Evolutionary conservation across 1,140 invertebrate genomes (phyloP), one percentile per base, ranked within the genome.

Genomic region (Hylaeus anthracinus): DNA sequence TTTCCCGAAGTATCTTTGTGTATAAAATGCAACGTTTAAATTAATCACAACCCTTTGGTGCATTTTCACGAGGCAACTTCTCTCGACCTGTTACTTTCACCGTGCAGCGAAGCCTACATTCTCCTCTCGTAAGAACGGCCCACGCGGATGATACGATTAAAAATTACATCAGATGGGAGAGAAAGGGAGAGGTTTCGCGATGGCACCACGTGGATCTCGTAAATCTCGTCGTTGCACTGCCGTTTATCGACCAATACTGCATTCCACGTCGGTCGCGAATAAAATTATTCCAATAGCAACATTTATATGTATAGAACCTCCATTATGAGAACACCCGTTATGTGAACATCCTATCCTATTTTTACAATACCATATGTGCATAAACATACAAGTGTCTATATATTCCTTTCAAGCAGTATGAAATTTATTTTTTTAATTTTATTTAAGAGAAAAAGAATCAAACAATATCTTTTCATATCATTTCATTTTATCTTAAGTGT

Each of bases 41-140:
- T 26, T 66, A 60, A 73, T 73, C 41, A 26, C 53, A 66, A 41
- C 61, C 37, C 71, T 37, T 48, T 70, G 8, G 26, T 5, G 12
- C 14, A 43, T 72, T 63, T 48, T n/a, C 45, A 78, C 56, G 66
- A 37, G 2, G 37, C 9, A 43, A 60, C 45, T 37, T 12, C n/a
- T 12, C 37, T 15, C 56, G 58, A 72, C 39, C 76, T 37, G 58
- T 79, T 79, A 79, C 77, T 79, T 79, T 79, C 77, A 79, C 71
- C 5, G 8, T 72, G 1, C 8, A 45, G 48, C 45, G 45, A 61
- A 45, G 55, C 39, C 56, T 37, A 39, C 53, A 4, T 67, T 69
- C 65, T 45, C 74, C 12, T 45, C n/a, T 76, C 3, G 51, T 37
- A 76, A 26, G 66, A 71, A 61, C 12, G 6, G 41, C 15, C 70